These are phyloP conservation scores for Pseudachorutes palmiensis DNA, from an alignment of 1,140 invertebrate species.

Conservation along the genomic window DNA sequence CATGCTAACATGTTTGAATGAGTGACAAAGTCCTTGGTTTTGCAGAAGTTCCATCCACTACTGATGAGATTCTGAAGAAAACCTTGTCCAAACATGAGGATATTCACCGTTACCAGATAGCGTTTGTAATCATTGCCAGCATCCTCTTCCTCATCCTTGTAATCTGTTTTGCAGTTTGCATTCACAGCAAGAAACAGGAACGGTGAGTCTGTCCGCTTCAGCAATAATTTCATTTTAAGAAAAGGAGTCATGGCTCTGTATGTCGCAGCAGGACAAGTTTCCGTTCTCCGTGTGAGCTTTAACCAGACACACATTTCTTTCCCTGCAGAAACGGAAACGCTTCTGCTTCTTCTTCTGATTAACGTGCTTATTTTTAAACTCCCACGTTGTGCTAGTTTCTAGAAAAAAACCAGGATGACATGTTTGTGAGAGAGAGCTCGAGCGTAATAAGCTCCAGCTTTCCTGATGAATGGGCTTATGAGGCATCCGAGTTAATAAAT, in stretches of 20 bases:
- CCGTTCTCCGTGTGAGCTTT: no score
- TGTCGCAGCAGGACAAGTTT: background rate
- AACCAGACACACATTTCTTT: background rate
- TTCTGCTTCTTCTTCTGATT: background rate
- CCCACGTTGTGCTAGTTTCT: constrained; percentile 1
- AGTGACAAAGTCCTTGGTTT: background rate
- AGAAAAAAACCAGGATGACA: background rate
- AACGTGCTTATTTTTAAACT: constrained; percentile 11
- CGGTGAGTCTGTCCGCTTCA: background rate
- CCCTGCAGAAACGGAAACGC: background rate
- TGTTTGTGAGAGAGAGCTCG: background rate
- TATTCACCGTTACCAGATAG: background rate
- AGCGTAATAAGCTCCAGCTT: background rate
- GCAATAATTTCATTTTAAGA: background rate
- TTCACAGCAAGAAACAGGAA: background rate
- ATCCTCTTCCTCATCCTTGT: background rate
- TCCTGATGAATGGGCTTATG: background rate
- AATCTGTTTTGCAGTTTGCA: background rate
- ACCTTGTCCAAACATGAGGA: background rate
- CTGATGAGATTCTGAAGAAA: background rate
- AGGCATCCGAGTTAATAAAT: constrained; percentile 1
- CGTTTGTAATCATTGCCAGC: background rate
- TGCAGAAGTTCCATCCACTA: background rate
- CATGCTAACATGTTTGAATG: background rate
- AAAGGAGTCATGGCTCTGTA: no score